Base-by-base conservation (phyloP, 2,888 invertebrate genomes). In the Callimorpha dominula region DNA sequence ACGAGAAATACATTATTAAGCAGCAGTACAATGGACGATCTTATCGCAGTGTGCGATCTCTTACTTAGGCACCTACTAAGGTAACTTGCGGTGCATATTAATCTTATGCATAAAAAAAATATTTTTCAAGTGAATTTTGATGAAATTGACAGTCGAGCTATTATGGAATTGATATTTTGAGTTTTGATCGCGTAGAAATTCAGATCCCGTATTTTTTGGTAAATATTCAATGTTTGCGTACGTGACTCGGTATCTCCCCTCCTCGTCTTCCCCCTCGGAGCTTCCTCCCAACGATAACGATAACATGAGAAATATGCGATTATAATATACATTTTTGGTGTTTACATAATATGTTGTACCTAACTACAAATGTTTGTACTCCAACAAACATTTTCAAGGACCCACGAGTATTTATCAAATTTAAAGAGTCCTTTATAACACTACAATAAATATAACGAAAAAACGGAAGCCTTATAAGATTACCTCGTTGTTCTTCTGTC, bases 251-350 rank as follows among this genome's bases (percentile, higher is more conserved):
- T 43, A 4, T n/a, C 43, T 5, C 20, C 54, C 64, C 63, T 46
- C 17, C 43, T 50, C 40, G 9, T 20, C 31, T 42, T n/a, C 17
- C 40, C 71, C 31, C 60, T 40, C 60, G 42, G 50, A 40, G 46
- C 60, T 49, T 62, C 50, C 68, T 66, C 65, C 65, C 40, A 31
- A 42, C 50, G 71, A 54, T 52, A 72, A 52, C 72, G 72, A 72
- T 72, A 64, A 72, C 68, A 68, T 68, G 72, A 68, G 72, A 72
- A 63, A 67, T 52, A 67, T 71, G 66, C 50, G 60, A 71, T 71
- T 66, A 60, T 50, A 62, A 60, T 71, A 17, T 67, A 71, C 31
- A 31, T 31, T 31, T 71, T 60, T 60, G 31, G 66, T 71, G 62
- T 66, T 66, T 60, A 57, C 60, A 12, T 49, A 54, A 9, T 11